phyloP scores from a whole-genome alignment of 2,888 invertebrate genomes.

The Pristionchus exspectatus region DNA sequence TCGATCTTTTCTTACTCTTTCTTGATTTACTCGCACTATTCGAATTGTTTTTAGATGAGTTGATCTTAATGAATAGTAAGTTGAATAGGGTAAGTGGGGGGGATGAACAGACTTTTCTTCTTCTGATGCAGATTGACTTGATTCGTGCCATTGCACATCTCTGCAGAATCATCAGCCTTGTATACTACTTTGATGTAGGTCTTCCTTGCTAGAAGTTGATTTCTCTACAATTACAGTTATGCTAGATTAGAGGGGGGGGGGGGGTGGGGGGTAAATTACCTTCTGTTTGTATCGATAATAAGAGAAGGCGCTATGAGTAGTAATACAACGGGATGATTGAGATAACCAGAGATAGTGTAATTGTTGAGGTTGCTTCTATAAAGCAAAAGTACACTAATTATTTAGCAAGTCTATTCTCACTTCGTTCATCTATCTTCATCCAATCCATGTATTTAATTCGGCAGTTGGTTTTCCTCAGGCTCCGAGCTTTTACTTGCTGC shows the following conservation, averaged over 20 bases:
- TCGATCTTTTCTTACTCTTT: neutral
- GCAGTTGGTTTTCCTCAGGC: neutral
- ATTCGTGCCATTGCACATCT: constrained; percentile 46
- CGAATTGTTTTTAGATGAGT: neutral
- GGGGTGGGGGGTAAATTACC: too few relatives aligned
- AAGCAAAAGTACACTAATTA: neutral
- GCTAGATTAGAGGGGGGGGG: neutral
- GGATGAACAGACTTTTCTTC: neutral
- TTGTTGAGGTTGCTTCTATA: neutral
- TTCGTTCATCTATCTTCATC: neutral
- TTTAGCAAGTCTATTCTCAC: neutral
- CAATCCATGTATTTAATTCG: neutral
- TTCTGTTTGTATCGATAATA: constrained; percentile 31
- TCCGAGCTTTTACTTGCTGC: neutral
- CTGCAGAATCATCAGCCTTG: neutral
- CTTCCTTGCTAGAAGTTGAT: constrained; percentile 39
- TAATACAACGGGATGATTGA: neutral
- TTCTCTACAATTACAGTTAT: neutral
- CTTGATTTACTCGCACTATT: neutral
- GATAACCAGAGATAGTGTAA: neutral
- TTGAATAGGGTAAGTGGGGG: neutral
- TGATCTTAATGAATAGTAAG: neutral
- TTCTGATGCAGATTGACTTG: constrained; percentile 32
- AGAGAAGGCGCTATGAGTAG: neutral
- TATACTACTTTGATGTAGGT: constrained; percentile 43